Conservation (phyloP, 2,888 invertebrate genomes). For the Pandemis heparana region DNA sequence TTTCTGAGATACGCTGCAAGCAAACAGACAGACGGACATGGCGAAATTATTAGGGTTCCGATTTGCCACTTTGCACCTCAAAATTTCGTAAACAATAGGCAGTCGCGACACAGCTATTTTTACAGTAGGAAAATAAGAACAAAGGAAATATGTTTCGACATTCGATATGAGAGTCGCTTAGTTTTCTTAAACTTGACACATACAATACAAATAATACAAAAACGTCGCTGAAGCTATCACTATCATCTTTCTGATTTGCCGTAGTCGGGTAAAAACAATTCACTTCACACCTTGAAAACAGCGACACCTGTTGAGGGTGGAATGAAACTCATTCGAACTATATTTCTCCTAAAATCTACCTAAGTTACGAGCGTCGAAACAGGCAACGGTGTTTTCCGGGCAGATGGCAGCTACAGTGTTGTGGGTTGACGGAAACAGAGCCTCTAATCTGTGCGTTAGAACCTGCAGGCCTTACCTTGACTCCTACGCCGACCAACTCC, state of each 20-base stretch:
- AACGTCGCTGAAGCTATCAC: neutral
- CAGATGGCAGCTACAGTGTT: conserved; percentile 55
- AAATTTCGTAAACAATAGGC: too few species aligned
- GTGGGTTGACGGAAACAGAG: conserved; percentile 83
- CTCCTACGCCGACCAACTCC: conserved; percentile 79
- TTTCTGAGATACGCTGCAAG: too few species aligned
- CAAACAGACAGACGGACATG: too few species aligned
- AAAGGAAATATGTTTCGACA: too few species aligned
- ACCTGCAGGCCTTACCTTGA: conserved; percentile 84
- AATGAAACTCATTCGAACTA: neutral
- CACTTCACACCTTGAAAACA: neutral
- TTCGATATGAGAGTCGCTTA: too few species aligned
- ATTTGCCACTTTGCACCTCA: too few species aligned
- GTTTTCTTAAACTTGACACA: neutral
- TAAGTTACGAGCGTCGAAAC: neutral
- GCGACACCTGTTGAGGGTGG: neutral
- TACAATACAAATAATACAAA: neutral
- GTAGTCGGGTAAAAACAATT: neutral
- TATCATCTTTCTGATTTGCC: neutral
- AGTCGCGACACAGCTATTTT: too few species aligned
- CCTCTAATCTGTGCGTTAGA: conserved; percentile 69
- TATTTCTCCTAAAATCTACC: neutral
- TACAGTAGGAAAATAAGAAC: too few species aligned
- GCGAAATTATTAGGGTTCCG: too few species aligned
- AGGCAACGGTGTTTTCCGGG: conserved; percentile 19